A percentile compares a stretch with the other conserved stretches of the same genome.
phyloP scores from a whole-genome alignment of 2,888 invertebrate species.

The Abrostola tripartita region DNA sequence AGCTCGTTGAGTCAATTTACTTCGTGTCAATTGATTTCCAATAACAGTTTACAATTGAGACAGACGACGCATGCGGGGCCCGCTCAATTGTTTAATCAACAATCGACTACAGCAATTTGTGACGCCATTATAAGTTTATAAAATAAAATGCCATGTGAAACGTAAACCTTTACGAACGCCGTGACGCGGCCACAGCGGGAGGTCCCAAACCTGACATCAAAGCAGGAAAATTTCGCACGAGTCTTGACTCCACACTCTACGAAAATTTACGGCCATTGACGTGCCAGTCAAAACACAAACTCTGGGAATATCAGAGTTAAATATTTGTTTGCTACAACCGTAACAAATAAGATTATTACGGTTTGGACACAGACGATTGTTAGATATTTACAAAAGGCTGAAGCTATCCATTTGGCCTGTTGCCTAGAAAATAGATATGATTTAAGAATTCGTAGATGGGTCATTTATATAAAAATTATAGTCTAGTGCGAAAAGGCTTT shows the following conservation, averaged over 20 bases:
- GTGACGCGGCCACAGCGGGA: slow-evolving; percentile 55
- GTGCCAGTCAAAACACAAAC: slow-evolving; percentile 57
- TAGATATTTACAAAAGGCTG: slow-evolving; percentile 26
- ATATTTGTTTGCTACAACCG: slow-evolving; percentile 59
- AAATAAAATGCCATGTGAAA: slow-evolving; percentile 72
- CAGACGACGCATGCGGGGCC: slow-evolving; percentile 82
- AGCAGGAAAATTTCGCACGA: slow-evolving; percentile 61
- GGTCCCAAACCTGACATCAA: slow-evolving; percentile 61
- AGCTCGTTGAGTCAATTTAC: slow-evolving; percentile 74
- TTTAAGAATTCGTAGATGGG: slow-evolving; percentile 17
- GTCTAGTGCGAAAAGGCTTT: slow-evolving; percentile 54
- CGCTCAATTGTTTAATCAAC: slow-evolving; percentile 83
- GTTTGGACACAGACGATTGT: slow-evolving; percentile 51
- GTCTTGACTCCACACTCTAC: slow-evolving; percentile 33
- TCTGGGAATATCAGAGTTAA: slow-evolving; percentile 57
- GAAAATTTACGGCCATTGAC: slow-evolving; percentile 54
- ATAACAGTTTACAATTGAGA: slow-evolving; percentile 86
- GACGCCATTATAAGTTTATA: slow-evolving; percentile 68
- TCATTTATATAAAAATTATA: slow-evolving; percentile 30
- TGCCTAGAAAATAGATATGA: background rate
- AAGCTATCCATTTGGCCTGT: background rate
- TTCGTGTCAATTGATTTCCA: slow-evolving; percentile 86
- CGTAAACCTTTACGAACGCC: slow-evolving; percentile 52
- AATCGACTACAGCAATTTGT: slow-evolving; percentile 74
- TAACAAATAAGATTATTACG: slow-evolving; percentile 60